Conservation (phyloP, 2,797 vertebrate genomes). For the Muraenolepis orangiensis region DNA sequence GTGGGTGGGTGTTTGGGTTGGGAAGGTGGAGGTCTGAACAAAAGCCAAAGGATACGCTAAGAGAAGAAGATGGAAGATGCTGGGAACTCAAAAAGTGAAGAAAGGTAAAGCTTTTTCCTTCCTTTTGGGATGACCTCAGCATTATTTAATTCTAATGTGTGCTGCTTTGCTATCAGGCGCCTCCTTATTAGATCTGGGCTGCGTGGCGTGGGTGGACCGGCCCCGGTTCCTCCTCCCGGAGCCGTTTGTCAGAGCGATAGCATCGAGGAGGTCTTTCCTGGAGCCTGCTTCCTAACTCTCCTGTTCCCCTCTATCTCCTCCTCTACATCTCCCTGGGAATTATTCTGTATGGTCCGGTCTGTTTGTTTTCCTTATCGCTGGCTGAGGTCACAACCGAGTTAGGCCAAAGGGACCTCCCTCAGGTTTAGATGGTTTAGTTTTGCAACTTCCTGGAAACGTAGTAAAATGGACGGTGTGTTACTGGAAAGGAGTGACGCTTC, state of each 20-base stretch:
- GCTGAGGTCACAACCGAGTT: neutral
- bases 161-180: neutral
- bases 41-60: no score
- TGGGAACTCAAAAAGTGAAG: no score
- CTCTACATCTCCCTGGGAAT: neutral
- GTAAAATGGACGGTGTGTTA: neutral
- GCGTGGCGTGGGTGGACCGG: neutral
- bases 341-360: neutral
- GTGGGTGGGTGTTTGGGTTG: no score
- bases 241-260: neutral
- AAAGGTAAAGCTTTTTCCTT: neutral
- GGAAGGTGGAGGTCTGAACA: no score
- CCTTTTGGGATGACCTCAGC: neutral
- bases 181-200: neutral
- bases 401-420: neutral
- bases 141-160: neutral
- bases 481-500: neutral
- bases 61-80: no score
- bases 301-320: neutral
- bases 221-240: neutral
- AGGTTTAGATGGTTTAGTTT: neutral
- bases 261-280: neutral
- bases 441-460: neutral
- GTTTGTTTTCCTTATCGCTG: neutral
- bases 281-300: neutral